Percentiles rank a stretch among this genome's conserved stretches.
These are phyloP conservation scores for Micropterix aruncella DNA, from an alignment of 2,888 invertebrate genomes.

Conservation along the genomic window DNA sequence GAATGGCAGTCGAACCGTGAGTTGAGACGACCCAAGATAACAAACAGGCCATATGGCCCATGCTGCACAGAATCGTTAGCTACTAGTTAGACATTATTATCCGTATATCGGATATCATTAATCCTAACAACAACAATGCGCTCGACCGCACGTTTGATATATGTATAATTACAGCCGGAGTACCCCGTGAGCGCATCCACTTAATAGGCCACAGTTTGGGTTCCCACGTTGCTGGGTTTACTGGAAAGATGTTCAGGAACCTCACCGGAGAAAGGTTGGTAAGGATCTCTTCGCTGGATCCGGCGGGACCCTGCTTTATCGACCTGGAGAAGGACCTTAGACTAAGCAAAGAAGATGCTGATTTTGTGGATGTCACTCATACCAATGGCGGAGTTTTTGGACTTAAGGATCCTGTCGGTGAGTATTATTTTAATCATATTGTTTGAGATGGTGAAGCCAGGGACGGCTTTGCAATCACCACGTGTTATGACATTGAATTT, in stretches of 20 bases:
- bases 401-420: not conserved
- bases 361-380: not conserved
- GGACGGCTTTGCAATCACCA: too few species aligned
- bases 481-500: too few species aligned
- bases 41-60: too few species aligned
- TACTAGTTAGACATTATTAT: too few species aligned
- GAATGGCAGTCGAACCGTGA: too few species aligned
- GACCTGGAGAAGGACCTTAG: not conserved
- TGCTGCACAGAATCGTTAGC: too few species aligned
- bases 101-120: too few species aligned
- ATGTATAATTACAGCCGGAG: not conserved
- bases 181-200: not conserved
- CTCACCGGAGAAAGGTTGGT: not conserved
- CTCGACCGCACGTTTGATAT: too few species aligned
- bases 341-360: not conserved
- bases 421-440: too few species aligned
- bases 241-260: not conserved
- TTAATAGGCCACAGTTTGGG: not conserved
- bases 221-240: not conserved
- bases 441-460: too few species aligned
- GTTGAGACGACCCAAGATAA: too few species aligned
- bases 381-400: not conserved
- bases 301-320: not conserved
- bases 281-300: not conserved
- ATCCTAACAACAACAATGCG: too few species aligned